A percentile compares a stretch with the other conserved stretches of the same genome.
These are phyloP conservation scores for Pomatostomus ruficeps DNA, from an alignment of 2,113 vertebrate genomes.

Conservation along the genomic window DNA sequence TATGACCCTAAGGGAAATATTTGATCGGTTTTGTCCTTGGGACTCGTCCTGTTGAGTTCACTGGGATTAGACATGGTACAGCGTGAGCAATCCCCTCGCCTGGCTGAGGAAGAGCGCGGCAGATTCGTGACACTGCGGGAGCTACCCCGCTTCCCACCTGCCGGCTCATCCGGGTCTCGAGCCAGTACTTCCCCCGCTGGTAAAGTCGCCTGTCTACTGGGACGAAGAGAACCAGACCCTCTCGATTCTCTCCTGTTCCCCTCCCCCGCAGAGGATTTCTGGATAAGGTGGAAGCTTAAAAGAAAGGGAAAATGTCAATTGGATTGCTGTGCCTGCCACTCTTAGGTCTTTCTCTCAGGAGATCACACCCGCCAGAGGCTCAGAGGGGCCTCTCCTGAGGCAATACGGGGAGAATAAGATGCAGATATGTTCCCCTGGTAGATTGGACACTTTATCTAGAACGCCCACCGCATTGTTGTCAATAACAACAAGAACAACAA, in stretches of 20 bases:
- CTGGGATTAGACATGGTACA: neutral
- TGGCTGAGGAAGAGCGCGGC: neutral
- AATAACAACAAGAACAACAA: too few species aligned
- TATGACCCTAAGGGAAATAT: neutral
- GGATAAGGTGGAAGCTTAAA: neutral
- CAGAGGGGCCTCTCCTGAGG: neutral
- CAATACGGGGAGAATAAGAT: accelerated
- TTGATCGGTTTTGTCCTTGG: neutral
- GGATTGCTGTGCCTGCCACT: neutral
- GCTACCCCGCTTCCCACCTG: neutral
- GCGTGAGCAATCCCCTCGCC: neutral
- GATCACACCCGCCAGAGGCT: neutral
- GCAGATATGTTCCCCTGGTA: neutral
- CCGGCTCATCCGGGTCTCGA: too few species aligned
- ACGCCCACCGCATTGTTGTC: accelerated
- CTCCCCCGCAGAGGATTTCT: too few species aligned
- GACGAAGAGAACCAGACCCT: neutral
- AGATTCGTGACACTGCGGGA: accelerated
- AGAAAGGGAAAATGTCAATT: neutral
- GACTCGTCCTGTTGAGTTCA: neutral
- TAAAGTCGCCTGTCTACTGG: accelerated
- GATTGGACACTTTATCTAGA: neutral
- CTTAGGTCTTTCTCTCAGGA: neutral
- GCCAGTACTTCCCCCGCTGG: accelerated
- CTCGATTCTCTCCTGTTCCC: accelerated